Evolutionary conservation across 2,797 vertebrate genomes (phyloP).

Genomic region (Peromyscus attwateri): DNA sequence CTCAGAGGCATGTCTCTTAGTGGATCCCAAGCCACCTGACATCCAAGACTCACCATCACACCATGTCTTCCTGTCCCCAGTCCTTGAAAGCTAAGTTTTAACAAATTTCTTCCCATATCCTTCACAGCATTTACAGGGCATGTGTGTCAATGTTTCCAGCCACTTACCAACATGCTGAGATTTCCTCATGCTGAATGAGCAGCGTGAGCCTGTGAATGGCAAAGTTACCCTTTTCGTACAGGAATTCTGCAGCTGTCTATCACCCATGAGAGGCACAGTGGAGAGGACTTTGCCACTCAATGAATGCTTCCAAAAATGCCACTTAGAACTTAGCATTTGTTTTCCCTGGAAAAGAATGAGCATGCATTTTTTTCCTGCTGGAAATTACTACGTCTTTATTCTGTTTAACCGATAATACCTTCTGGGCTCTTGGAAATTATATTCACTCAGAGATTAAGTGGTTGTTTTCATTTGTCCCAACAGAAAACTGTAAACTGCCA

Average conservation of each 20-base stretch:
- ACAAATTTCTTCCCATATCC: constrained; percentile 68
- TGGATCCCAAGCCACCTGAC: neutral
- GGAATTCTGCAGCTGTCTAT: constrained; percentile 75
- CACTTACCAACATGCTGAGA: constrained; percentile 65
- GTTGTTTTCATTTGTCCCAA: constrained; percentile 83
- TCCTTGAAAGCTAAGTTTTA: constrained; percentile 68
- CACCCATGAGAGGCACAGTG: constrained; percentile 58
- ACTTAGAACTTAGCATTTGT: constrained; percentile 50
- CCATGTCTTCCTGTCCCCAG: neutral
- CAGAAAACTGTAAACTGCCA: constrained; percentile 72
- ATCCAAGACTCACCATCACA: neutral
- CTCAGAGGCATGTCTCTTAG: neutral
- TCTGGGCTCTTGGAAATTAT: constrained; percentile 76
- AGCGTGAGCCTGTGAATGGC: constrained; percentile 67
- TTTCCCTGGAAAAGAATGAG: neutral
- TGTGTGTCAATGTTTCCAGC: constrained; percentile 32
- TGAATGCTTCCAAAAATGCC: constrained; percentile 73
- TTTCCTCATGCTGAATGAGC: constrained; percentile 4
- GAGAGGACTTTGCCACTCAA: constrained; percentile 70
- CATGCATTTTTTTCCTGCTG: constrained; percentile 49
- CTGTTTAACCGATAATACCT: constrained; percentile 72
- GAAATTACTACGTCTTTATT: constrained; percentile 61
- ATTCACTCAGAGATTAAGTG: constrained; percentile 76
- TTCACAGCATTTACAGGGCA: constrained; percentile 38
- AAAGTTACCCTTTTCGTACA: constrained; percentile 55